A percentile compares a stretch with the other conserved stretches of the same genome.
Evolutionary conservation across 2,113 vertebrate genomes (phyloP).

Genomic region (Pseudorhombus dupliciocellatus): DNA sequence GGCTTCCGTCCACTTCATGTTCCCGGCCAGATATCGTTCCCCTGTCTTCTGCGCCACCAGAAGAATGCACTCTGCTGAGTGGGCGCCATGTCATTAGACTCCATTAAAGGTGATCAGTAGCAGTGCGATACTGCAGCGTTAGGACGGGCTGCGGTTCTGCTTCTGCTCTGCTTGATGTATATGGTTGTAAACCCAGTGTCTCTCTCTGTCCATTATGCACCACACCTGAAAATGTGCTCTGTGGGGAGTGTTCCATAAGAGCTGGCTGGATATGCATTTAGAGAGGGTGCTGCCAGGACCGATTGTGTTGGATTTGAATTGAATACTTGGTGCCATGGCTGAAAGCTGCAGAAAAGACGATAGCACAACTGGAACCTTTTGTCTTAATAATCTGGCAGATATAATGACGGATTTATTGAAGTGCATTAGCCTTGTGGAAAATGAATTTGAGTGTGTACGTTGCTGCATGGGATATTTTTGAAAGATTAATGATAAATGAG

Average conservation of each 20-base stretch:
- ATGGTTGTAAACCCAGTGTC: neutral
- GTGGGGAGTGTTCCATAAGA: constrained; percentile 16
- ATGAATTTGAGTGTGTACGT: no score
- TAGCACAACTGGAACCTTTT: neutral
- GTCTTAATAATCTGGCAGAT: no score
- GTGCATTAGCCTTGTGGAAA: no score
- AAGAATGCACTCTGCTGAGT: constrained; percentile 24
- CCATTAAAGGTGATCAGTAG: constrained; percentile 47
- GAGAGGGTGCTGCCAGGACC: constrained; percentile 3
- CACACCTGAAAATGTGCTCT: constrained; percentile 15
- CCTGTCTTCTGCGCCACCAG: neutral
- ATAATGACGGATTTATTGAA: no score
- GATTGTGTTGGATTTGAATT: no score
- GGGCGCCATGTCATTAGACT: constrained; percentile 19
- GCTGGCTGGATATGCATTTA: constrained; percentile 15
- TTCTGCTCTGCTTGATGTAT: constrained; percentile 27
- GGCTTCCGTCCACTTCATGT: neutral
- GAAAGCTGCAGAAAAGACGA: neutral
- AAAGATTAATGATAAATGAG: no score
- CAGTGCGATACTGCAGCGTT: constrained; percentile 7
- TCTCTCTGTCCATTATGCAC: constrained; percentile 31
- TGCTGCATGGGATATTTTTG: no score
- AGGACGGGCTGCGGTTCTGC: constrained; percentile 16
- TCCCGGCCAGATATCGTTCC: constrained; percentile 2
- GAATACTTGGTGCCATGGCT: neutral